Percentiles rank a stretch among this genome's conserved stretches.
Evolutionary conservation across 1,140 invertebrate genomes (phyloP).

Genomic region (Riptortus pedestris): DNA sequence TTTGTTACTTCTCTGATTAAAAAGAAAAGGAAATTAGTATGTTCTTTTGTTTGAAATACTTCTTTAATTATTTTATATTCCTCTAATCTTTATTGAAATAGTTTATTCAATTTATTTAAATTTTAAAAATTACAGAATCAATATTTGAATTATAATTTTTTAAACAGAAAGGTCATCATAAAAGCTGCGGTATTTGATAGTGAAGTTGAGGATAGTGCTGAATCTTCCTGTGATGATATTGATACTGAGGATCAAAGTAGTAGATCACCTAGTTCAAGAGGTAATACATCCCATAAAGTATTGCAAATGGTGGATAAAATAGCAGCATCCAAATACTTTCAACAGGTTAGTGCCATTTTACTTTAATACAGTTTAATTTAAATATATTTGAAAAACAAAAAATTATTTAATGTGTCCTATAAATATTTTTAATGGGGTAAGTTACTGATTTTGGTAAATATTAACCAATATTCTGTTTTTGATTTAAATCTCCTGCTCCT

Average conservation of each 20-base stretch:
- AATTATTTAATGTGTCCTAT: too few relatives aligned
- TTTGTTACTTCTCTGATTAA: too few relatives aligned
- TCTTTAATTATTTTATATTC: too few relatives aligned
- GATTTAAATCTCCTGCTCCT: too few relatives aligned
- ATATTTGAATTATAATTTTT: not conserved
- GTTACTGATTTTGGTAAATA: too few relatives aligned
- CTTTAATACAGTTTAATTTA: constrained; percentile 5
- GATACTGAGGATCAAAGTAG: not conserved
- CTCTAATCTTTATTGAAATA: constrained; percentile 3
- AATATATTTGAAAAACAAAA: too few relatives aligned
- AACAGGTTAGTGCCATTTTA: constrained; percentile 45
- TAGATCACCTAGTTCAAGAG: not conserved
- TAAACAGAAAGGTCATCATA: not conserved
- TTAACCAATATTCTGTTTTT: too few relatives aligned
- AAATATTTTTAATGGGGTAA: too few relatives aligned
- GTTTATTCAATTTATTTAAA: constrained; percentile 17
- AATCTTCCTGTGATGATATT: constrained; percentile 65
- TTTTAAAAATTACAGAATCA: not conserved
- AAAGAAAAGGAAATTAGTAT: too few relatives aligned
- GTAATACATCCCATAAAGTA: constrained; percentile 48
- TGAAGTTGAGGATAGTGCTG: constrained; percentile 83
- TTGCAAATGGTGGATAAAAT: constrained; percentile 81
- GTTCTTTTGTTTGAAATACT: too few relatives aligned
- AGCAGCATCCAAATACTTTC: constrained; percentile 82
- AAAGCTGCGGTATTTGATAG: constrained; percentile 59